Evolutionary conservation across 2,113 vertebrate genomes (phyloP).

Genomic region (Mirounga angustirostris): DNA sequence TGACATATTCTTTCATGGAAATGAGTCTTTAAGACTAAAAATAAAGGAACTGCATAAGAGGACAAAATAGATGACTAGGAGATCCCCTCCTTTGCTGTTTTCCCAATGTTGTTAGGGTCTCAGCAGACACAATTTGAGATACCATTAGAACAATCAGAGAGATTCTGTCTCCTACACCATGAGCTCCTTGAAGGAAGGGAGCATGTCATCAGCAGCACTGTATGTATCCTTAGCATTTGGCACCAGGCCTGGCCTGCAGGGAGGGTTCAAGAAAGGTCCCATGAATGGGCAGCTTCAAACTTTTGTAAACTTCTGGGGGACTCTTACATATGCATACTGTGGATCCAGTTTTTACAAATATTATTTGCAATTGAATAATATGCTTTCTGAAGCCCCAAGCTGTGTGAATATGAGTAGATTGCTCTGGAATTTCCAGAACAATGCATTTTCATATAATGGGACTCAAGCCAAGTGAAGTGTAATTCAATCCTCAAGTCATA

Average conservation of each 20-base stretch:
- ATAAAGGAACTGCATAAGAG: background rate
- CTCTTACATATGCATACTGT: background rate
- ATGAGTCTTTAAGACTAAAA: slow-evolving; percentile 39
- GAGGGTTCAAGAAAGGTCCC: background rate
- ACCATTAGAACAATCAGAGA: slow-evolving; percentile 18
- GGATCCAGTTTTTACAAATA: background rate
- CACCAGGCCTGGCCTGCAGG: background rate
- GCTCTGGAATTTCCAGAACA: slow-evolving; percentile 22
- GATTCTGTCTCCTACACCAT: background rate
- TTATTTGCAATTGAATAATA: slow-evolving; percentile 38
- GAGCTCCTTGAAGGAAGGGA: slow-evolving; percentile 21
- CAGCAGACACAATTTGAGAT: background rate
- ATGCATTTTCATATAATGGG: background rate
- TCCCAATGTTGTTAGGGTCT: background rate
- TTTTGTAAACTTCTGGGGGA: background rate
- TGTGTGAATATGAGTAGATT: slow-evolving; percentile 12
- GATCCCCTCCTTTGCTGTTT: background rate
- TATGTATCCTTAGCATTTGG: background rate
- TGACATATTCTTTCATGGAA: slow-evolving; percentile 16
- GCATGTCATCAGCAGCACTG: background rate
- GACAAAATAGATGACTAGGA: background rate
- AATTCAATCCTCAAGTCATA: slow-evolving; percentile 21
- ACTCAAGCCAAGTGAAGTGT: background rate
- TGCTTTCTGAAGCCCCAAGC: slow-evolving; percentile 14
- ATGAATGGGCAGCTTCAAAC: slow-evolving; percentile 1